Base-by-base conservation (phyloP, 2,888 invertebrate species). In the Eupeodes latifasciatus region DNA sequence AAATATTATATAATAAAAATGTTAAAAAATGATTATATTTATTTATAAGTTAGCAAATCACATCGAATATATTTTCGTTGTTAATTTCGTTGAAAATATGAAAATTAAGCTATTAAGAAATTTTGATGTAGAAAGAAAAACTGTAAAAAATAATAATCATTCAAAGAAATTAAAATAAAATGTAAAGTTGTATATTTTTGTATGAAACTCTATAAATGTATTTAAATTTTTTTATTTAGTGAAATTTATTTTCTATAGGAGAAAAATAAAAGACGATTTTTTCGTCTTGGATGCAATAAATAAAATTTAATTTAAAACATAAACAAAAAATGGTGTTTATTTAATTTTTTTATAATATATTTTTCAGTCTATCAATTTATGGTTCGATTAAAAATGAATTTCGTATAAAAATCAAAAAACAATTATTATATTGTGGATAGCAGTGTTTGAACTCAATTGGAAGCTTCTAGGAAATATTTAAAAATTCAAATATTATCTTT, bases 141-240 rank as follows among this genome's bases (percentile, higher is more conserved):
- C 47, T 85, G 67, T 85, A 81, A 19, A 82, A 85, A 81, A 78
- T 7, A 34, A 62, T 7, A 44, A 69, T 53, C 16, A 57, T 72
- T 71, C 55, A 72, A 57, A 19, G 7, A 76, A 78, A 11, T 11
- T 12, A 67, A 62, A 79, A 75, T 16, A 27, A 40, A 67, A 62
- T 55, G 40, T 55, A 75, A 44, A 67, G 47, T 57, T 69, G 74
- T 86, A 86, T 69, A 82, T 82, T 85, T 82, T 81, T 85, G 19
- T 69, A 78, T 69, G 34, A 78, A 85, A 85, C 51, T 78, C 27
- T 81, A 67, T 81, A 81, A 85, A 78, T 88, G 81, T 85, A 81
- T 88, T 88, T 87, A 80, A 87, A 76, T 74, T 82, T 49, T 84
- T 78, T 81, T 88, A 71, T 84, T 84, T 78, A 81, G 88, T 74